Base-by-base conservation (phyloP, 2,888 invertebrate species). In the Ametastegia equiseti region DNA sequence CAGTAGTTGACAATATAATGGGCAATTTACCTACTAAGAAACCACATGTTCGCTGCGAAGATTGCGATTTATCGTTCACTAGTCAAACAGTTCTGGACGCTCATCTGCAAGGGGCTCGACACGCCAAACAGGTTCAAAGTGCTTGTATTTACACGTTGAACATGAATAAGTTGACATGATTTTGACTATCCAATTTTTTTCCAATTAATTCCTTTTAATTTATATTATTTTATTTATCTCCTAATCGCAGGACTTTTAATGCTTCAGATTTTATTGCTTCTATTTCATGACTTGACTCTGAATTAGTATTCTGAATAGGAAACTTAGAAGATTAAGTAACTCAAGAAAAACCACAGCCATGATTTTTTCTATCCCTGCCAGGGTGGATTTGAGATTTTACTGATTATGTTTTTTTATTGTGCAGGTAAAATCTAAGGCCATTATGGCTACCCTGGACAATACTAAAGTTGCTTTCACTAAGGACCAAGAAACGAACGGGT, bases 1-100 rank as follows among this genome's bases (percentile, higher is more conserved):
- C 92, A 27, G 92, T 92, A 23, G 91, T 93, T 63, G 92, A 93
- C 83, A 93, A 92, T 86, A 92, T 92, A 81, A 92, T 92, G 88
- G 92, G 92, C n/a, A 92, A 92, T 84, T 87, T 92, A 65, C 92
- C 92, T 0, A 91, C 92, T 4, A 92, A 91, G 83, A 92, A 92
- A 82, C 90, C 91, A 67, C 88, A 88, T 15, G 92, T 92, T 69
- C 87, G 90, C 15, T 93, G 93, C 85, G 89, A 91, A 39, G 90
- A 92, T 79, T 93, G 93, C 86, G 90, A 92, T 81, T 87, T 93
- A 54, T 91, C 92, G 39, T 93, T 93, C 83, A 92, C 92, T 27
- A 92, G 92, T 54, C 92, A 92, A 85, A 88, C 91, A 50, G 92
- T 93, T n/a, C 88, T 92, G 82, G 92, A 92, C 82, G 92, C 92